Conservation (phyloP, 2,888 invertebrate genomes). For the Mongoloraphidia duomilia region DNA sequence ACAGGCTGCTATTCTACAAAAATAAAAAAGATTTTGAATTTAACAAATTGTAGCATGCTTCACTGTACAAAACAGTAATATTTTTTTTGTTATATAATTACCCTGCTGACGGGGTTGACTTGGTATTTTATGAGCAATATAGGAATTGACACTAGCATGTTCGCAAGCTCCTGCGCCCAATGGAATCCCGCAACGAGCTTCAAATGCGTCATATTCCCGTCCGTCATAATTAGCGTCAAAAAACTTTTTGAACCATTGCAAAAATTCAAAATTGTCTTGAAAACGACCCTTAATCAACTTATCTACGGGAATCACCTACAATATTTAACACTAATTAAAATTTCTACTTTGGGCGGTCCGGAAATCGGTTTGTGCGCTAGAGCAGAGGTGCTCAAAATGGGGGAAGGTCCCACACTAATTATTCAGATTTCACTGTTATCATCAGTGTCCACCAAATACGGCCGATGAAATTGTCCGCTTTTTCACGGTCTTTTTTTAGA, state of each 20-base stretch:
- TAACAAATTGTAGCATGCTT: no score
- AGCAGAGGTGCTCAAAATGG: no score
- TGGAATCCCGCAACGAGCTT: constrained; percentile 69
- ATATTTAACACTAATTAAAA: constrained; percentile 10
- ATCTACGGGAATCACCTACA: constrained; percentile 97
- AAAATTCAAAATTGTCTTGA: constrained; percentile 99
- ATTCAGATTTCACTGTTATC: no score
- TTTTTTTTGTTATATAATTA: constrained; percentile 26
- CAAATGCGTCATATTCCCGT: constrained; percentile 85
- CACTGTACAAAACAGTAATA: neutral
- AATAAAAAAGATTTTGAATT: no score
- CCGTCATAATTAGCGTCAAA: constrained; percentile 99
- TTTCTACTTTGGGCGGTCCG: no score
- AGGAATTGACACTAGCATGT: neutral
- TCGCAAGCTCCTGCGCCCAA: constrained; percentile 52
- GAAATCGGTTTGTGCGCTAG: no score
- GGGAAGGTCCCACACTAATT: no score
- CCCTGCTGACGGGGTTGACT: constrained; percentile 3
- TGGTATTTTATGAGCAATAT: neutral
- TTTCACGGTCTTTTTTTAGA: no score
- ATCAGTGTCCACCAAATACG: no score
- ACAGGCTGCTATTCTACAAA: no score
- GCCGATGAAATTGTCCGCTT: no score
- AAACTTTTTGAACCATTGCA: constrained; percentile 99
- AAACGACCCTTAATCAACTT: constrained; percentile 97